A percentile compares a stretch with the other conserved stretches of the same genome.
Evolutionary conservation across 2,797 vertebrate species (phyloP).

Genomic region (Sebastes hubbsi): DNA sequence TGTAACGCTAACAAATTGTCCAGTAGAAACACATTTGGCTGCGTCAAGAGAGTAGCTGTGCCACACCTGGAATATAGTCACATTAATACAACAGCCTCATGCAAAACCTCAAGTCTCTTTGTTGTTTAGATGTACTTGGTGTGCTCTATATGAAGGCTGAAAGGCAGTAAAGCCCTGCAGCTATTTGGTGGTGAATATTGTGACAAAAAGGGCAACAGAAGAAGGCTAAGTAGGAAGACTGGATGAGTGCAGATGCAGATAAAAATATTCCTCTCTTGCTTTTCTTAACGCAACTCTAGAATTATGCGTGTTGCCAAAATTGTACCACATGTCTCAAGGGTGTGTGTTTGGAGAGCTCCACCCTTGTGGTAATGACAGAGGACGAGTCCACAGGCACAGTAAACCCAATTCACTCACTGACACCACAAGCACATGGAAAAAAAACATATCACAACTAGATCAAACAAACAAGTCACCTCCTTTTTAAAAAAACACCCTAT

Average conservation of each 20-base stretch:
- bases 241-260: slow-evolving; percentile 16
- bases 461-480: not conserved
- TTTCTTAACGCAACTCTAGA: slow-evolving; percentile 54
- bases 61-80: not conserved
- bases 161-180: not conserved
- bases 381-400: slow-evolving; percentile 2
- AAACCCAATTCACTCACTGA: slow-evolving; percentile 29
- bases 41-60: not conserved
- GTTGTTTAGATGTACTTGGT: not conserved
- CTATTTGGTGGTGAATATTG: not conserved
- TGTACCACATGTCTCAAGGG: slow-evolving; percentile 35
- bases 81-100: not conserved
- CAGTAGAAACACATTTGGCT: not conserved
- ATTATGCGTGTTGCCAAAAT: slow-evolving; percentile 58
- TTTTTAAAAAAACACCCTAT: slow-evolving; percentile 45
- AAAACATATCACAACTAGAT: slow-evolving; percentile 5
- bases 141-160: not conserved
- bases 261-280: slow-evolving; percentile 50
- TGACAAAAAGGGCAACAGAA: not conserved
- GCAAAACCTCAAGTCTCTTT: not conserved
- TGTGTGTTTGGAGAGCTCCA: slow-evolving; percentile 61
- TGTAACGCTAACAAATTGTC: not conserved
- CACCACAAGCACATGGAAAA: slow-evolving; percentile 35
- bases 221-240: not conserved
- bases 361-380: slow-evolving; percentile 75